These are phyloP conservation scores for Xyliphius kryptos DNA, from an alignment of 2,113 vertebrate genomes.

Conservation along the genomic window DNA sequence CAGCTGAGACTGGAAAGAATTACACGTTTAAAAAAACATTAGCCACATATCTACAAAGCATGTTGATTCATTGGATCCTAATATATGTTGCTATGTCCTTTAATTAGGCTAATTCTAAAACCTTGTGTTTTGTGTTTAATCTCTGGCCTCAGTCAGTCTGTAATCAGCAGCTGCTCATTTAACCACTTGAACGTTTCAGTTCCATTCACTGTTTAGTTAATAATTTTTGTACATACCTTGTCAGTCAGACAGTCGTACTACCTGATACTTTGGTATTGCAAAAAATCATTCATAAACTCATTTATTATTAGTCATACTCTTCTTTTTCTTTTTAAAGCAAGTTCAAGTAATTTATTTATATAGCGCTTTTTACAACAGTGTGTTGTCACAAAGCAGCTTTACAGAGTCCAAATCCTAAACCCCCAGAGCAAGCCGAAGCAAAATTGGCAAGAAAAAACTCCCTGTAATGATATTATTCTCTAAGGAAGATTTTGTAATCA, in stretches of 20 bases:
- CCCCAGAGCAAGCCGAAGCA: too few relatives aligned
- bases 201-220: neutral
- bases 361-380: too few relatives aligned
- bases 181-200: neutral
- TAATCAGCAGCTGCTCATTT: constrained; percentile 1
- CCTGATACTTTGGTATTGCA: too few relatives aligned
- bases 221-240: neutral
- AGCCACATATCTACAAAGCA: constrained; percentile 42
- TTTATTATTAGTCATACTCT: too few relatives aligned
- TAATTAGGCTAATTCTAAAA: constrained; percentile 38
- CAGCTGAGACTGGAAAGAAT: constrained; percentile 56
- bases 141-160: constrained; percentile 5
- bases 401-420: too few relatives aligned
- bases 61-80: constrained; percentile 40
- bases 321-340: too few relatives aligned
- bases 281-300: too few relatives aligned
- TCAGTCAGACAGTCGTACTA: neutral
- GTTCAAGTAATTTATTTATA: too few relatives aligned
- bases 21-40: constrained; percentile 17
- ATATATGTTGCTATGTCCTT: constrained; percentile 21
- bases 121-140: constrained; percentile 20
- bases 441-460: too few relatives aligned
- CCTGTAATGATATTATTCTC: too few relatives aligned
- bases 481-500: too few relatives aligned
- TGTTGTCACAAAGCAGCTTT: too few relatives aligned